Evolutionary conservation across 2,888 invertebrate species (phyloP), one percentile per base, ranked within the genome.

Genomic region (Busseola fusca): DNA sequence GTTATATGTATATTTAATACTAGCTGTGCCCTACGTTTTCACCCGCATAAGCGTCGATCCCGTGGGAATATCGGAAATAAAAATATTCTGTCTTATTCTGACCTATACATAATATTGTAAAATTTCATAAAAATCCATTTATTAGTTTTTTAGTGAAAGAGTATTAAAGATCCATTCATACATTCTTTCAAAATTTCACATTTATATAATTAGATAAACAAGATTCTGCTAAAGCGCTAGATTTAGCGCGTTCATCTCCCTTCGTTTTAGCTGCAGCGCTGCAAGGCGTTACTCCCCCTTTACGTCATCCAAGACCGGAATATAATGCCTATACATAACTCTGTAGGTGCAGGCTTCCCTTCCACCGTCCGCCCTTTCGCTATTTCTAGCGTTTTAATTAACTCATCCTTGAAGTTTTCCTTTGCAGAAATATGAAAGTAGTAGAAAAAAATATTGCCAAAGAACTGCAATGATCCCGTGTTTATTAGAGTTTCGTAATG

Each of bases 351-450:
- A 7, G 2, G 21, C 34, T 64, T 57, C 34, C 25, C 14, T 34
- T 30, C 27, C n/a, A 18, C 50, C 42, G n/a, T 27, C 42, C 42
- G n/a, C 21, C 30, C 42, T 45, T 45, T 21, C 1, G 58, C 52
- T 73, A 52, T 75, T 75, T 45, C 52, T 48, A 75, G 52, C 25
- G 6, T 21, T 54, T 59, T 54, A 37, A 74, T 54, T 54, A 66
- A 52, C 37, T 14, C 45, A 9, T 45, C 25, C 58, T 48, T 37
- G 27, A 5, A 48, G 7, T 1, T 50, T 34, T 50, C 40, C 34
- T 27, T 34, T 4, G 6, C 48, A 59, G 40, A 50, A 16, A 10
- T 48, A 21, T 27, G 0, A 27, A 1, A 42, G 21, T 40, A 18
- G 42, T n/a, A 18, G 12, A 30, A 73, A 7, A 34, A 25, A 34